These are phyloP conservation scores for Eudasyphora cyanicolor DNA, from an alignment of 2,888 invertebrate genomes.

Conservation along the genomic window DNA sequence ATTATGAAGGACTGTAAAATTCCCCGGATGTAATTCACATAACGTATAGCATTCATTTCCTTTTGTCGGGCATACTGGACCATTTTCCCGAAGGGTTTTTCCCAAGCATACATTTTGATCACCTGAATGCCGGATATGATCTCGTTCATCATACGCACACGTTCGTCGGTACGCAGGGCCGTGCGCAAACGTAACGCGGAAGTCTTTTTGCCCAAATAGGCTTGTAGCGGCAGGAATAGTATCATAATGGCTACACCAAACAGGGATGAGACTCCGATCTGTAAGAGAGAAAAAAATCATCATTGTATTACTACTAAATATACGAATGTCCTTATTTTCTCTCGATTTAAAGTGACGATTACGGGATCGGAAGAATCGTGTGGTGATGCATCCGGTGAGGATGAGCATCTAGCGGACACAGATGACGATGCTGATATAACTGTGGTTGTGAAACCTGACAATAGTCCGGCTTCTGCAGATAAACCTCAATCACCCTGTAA, in stretches of 20 bases:
- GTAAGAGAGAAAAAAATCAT: conserved; percentile 70
- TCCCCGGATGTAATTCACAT: conserved; percentile 88
- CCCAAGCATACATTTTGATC: conserved; percentile 98
- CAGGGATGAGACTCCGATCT: conserved; percentile 82
- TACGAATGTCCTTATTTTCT: too few relatives aligned
- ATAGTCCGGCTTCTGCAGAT: too few relatives aligned
- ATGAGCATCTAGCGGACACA: too few relatives aligned
- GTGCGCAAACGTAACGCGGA: conserved; percentile 88
- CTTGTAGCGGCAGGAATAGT: conserved; percentile 88
- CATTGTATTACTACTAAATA: too few relatives aligned
- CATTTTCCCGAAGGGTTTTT: conserved; percentile 90
- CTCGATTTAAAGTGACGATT: too few relatives aligned
- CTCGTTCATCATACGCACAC: conserved; percentile 95
- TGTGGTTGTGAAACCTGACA: too few relatives aligned
- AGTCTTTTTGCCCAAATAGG: conserved; percentile 88
- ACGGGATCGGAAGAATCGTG: too few relatives aligned
- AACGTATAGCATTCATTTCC: conserved; percentile 84
- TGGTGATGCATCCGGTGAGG: too few relatives aligned
- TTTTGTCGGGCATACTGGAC: conserved; percentile 84
- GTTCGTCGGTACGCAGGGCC: conserved; percentile 92
- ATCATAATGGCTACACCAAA: conserved; percentile 83
- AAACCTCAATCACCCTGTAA: too few relatives aligned
- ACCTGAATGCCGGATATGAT: conserved; percentile 93
- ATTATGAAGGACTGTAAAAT: conserved; percentile 90
- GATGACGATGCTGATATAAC: too few relatives aligned